Base-by-base conservation (phyloP, 2,113 vertebrate genomes). In the Phalacrocorax pelagicus region DNA sequence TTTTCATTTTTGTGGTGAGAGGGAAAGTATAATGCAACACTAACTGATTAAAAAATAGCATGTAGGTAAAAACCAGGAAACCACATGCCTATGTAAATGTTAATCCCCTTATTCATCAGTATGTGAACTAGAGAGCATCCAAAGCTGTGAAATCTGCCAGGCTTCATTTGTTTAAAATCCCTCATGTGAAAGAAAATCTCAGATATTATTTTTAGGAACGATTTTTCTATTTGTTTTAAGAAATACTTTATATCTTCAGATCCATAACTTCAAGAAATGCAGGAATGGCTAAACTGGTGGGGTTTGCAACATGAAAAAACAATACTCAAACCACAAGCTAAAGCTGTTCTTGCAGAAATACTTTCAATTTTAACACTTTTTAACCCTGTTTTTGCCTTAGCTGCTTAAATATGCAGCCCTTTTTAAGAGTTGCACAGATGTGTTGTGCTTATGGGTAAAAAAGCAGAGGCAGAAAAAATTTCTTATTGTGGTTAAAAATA, bases 61-160 rank as follows among this genome's bases (percentile, higher is more conserved):
- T 10, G 5, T 38, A 84, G 10, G 10, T 61, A 40, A 70, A 78
- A 57, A 4, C 0, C 40, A 73, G 69, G 46, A 92, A 87, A 62
- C 6, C 14, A 34, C 21, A 58, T 0, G 3, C 12, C 30, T 52
- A 27, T 1, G 2, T 62, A 16, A 26, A 27, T 58, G 57, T 72
- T 44, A 70, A 44, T 49, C 4, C 15, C 6, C 10, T 52, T 65
- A 44, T 44, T 61, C 23, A 70, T 66, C 2, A 1, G 4, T 26
- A 61, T 15, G 19, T 84, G 26, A 46, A 77, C 5, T 30, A 52
- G 11, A 78, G 29, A 55, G 15, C 49, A 81, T 32, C 13, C 9
- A 51, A 72, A 77, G 6, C n/a, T 72, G 21, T 83, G 38, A 83
- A 89, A 69, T 63, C 22, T 70, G 42, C 11, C 2, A 4, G 16